Evolutionary conservation across 2,888 invertebrate genomes (phyloP).

Genomic region (Gymnosoma rotundatum): DNA sequence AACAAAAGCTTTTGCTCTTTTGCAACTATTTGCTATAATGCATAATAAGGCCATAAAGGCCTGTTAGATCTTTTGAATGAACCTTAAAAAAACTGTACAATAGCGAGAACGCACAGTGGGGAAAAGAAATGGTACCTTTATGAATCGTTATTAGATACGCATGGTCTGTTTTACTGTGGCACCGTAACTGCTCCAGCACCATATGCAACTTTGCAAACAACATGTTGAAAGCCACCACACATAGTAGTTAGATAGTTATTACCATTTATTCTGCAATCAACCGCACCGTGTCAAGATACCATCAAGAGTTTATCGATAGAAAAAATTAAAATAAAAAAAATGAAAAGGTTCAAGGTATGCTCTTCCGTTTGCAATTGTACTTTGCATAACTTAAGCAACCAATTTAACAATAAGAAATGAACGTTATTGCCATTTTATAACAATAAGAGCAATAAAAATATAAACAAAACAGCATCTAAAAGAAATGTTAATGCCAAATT

Average conservation of each 20-base stretch:
- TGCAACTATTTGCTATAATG: slow-evolving; percentile 16
- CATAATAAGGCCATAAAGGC: slow-evolving; percentile 61
- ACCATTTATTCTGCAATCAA: too few species aligned
- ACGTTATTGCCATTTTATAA: slow-evolving; percentile 60
- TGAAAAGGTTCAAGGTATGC: slow-evolving; percentile 31
- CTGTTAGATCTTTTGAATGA: slow-evolving; percentile 11
- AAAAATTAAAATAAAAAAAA: neutral
- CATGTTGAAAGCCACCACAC: too few species aligned
- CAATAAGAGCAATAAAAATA: slow-evolving; percentile 32
- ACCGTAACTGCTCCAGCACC: too few species aligned
- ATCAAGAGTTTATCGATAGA: slow-evolving; percentile 21
- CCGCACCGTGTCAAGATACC: neutral
- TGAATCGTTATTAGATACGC: too few species aligned
- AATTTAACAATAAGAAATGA: slow-evolving; percentile 67
- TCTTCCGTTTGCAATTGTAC: slow-evolving; percentile 54
- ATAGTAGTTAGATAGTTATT: neutral
- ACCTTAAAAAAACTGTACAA: neutral
- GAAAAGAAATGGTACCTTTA: too few species aligned
- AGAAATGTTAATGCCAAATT: slow-evolving; percentile 50
- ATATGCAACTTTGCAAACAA: too few species aligned
- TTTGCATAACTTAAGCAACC: slow-evolving; percentile 69
- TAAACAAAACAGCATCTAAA: neutral
- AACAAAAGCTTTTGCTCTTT: neutral
- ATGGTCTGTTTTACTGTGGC: too few species aligned
- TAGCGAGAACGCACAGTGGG: neutral